These are phyloP conservation scores for Pangasius macronema DNA, from an alignment of 2,797 vertebrate species.

Conservation along the genomic window DNA sequence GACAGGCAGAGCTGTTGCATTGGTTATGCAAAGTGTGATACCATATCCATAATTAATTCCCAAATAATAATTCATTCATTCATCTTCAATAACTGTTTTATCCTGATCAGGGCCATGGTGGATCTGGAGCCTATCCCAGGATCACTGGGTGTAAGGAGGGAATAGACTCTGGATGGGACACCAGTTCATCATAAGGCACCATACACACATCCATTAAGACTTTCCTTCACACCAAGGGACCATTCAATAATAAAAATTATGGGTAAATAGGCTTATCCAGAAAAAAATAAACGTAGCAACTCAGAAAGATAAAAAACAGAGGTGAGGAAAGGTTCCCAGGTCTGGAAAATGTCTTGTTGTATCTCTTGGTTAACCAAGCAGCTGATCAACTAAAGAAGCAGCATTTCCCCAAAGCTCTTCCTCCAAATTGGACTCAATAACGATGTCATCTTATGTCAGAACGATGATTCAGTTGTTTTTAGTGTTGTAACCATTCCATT, in stretches of 20 bases:
- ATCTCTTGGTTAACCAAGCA: not conserved
- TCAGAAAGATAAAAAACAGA: not conserved
- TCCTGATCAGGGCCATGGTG: not conserved
- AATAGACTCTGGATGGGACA: not conserved
- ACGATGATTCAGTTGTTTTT: not conserved
- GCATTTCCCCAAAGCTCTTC: not conserved
- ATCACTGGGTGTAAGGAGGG: not conserved
- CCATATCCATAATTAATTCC: not conserved
- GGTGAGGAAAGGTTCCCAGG: not conserved
- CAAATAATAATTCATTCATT: not conserved
- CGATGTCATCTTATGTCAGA: not conserved
- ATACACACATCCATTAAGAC: not conserved
- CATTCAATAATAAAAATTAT: not conserved
- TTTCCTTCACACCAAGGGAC: not conserved
- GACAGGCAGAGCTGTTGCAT: not conserved
- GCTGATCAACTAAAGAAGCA: not conserved
- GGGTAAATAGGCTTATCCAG: not conserved
- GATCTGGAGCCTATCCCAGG: not conserved
- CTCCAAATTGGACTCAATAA: not conserved
- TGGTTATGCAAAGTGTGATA: not conserved
- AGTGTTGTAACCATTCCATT: not conserved
- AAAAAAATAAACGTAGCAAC: not conserved
- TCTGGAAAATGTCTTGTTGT: not conserved
- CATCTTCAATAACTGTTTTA: not conserved
- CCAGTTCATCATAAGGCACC: not conserved